Base-by-base conservation (phyloP, 2,797 vertebrate species). In the Denticeps clupeoides region DNA sequence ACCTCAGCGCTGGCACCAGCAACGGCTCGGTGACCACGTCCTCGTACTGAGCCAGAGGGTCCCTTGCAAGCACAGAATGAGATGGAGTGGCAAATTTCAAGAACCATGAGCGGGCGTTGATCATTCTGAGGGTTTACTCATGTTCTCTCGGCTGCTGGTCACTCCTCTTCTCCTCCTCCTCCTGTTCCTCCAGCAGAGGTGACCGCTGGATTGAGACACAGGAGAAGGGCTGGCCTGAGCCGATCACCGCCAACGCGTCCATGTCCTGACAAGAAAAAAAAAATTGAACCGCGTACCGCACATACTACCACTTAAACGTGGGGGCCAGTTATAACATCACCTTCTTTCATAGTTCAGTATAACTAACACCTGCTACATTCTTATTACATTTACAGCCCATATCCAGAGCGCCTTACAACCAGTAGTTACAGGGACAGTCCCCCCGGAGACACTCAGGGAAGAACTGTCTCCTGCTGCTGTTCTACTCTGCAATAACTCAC, bases 241-340 rank as follows among this genome's bases (percentile, higher is more conserved):
- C 87, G 2, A 90, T 77, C 45, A 93, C 86, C 72, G 91, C 91
- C 65, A 97, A 72, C 18, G 74, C 77, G 45, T 80, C 79, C 5
- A 89, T 76, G 18, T 92, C 89, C 93, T 97, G 16, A 64, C 9
- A 32, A 25, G 32, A 25, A 21, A 26, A 45, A 47, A 18, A 35
- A 11, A 51, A n/a, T n/a, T n/a, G n/a, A n/a, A n/a, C n/a, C n/a
- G n/a, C n/a, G n/a, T n/a, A n/a, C n/a, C n/a, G n/a, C n/a, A n/a
- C n/a, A n/a, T n/a, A n/a, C n/a, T n/a, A n/a, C n/a, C n/a, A n/a
- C n/a, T n/a, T n/a, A n/a, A n/a, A n/a, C n/a, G n/a, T n/a, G n/a
- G n/a, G n/a, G n/a, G n/a, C n/a, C n/a, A n/a, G n/a, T n/a, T n/a
- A n/a, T n/a, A n/a, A n/a, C n/a, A n/a, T n/a, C n/a, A n/a, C n/a